These are phyloP conservation scores for Limnodromus scolopaceus DNA, from an alignment of 2,797 vertebrate genomes.

Conservation along the genomic window DNA sequence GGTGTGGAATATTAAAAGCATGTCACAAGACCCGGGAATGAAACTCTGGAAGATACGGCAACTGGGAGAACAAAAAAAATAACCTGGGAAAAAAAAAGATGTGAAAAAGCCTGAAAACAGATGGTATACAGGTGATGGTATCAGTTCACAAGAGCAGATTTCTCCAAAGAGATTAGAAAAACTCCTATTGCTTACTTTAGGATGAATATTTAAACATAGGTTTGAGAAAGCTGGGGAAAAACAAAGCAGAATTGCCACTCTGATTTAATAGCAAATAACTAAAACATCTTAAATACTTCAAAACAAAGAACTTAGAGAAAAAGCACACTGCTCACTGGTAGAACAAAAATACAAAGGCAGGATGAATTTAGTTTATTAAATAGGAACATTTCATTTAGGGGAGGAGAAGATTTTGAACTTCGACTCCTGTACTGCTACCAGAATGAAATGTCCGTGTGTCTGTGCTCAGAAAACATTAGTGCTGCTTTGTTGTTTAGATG, in stretches of 20 bases:
- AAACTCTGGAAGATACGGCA: neutral
- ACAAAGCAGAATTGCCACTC: neutral
- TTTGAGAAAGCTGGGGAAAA: neutral
- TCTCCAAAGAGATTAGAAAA: neutral
- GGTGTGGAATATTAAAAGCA: neutral
- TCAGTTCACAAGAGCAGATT: accelerated
- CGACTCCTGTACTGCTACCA: neutral
- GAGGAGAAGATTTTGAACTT: neutral
- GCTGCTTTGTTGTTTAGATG: neutral
- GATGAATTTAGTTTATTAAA: neutral
- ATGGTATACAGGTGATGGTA: neutral
- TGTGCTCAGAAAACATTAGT: neutral
- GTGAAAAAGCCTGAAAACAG: neutral
- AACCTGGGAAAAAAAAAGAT: neutral
- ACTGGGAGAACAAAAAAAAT: neutral
- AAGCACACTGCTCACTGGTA: neutral
- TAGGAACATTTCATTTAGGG: neutral
- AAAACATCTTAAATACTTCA: neutral
- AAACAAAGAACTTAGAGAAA: neutral
- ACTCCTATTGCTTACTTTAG: neutral
- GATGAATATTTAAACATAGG: neutral
- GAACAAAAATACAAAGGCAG: neutral
- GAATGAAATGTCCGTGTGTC: neutral
- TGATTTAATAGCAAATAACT: neutral
- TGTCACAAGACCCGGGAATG: neutral